Evolutionary conservation across 2,113 vertebrate genomes (phyloP).

Genomic region (Percina caprodes): DNA sequence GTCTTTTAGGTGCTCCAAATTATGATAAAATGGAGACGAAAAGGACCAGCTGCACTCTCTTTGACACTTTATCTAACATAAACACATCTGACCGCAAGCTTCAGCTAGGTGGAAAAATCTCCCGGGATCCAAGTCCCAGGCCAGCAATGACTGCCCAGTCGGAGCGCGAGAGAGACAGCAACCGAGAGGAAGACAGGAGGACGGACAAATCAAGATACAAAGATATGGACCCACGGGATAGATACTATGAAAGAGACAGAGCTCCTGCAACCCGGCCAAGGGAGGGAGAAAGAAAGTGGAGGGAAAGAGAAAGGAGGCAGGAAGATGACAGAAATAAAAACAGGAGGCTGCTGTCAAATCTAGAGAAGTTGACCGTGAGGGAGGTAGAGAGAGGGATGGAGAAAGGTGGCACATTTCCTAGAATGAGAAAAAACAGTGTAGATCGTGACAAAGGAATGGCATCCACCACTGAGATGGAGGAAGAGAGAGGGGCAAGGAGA

Average conservation of each 20-base stretch:
- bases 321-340: constrained; percentile 51
- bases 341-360: constrained; percentile 39
- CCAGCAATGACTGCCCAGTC: constrained; percentile 48
- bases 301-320: constrained; percentile 52
- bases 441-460: constrained; percentile 38
- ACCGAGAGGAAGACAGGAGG: constrained; percentile 60
- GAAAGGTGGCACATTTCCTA: constrained; percentile 81
- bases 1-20: constrained; percentile 74
- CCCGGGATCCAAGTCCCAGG: constrained; percentile 72
- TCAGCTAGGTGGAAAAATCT: constrained; percentile 68
- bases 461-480: constrained; percentile 2
- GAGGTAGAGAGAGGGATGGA: constrained; percentile 42
- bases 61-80: constrained; percentile 67
- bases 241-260: constrained; percentile 49
- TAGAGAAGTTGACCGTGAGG: constrained; percentile 26
- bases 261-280: constrained; percentile 28
- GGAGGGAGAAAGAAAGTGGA: constrained; percentile 62
- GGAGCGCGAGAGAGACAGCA: constrained; percentile 59
- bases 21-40: constrained; percentile 81
- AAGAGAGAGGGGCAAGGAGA: constrained; percentile 27
- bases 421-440: constrained; percentile 56
- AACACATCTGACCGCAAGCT: constrained; percentile 66
- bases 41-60: constrained; percentile 68
- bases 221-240: constrained; percentile 45
- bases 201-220: constrained; percentile 60